These are phyloP conservation scores for Bradynema listronoti DNA, from an alignment of 1,140 invertebrate species.

Conservation along the genomic window DNA sequence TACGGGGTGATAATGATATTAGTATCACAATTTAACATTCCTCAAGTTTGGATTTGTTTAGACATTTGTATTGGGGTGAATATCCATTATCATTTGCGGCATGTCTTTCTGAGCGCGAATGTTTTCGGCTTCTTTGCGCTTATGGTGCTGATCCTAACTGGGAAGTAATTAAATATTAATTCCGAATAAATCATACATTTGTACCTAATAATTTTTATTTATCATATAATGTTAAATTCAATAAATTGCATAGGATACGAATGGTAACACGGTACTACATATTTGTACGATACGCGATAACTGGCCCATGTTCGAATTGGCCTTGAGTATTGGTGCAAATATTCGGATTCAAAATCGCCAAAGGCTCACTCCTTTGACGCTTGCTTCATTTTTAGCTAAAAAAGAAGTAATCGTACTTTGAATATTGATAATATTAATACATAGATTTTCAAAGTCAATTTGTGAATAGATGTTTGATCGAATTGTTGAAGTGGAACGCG, in stretches of 20 bases:
- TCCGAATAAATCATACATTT: too few relatives aligned
- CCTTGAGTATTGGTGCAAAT: conserved; percentile 79
- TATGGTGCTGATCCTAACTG: conserved; percentile 84
- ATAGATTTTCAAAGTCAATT: conserved; percentile 72
- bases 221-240: neutral
- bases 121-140: conserved; percentile 83
- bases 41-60: conserved; percentile 58
- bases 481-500: conserved; percentile 59
- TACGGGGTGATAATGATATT: conserved; percentile 66
- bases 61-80: conserved; percentile 95
- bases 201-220: too few relatives aligned
- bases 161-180: too few relatives aligned
- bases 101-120: conserved; percentile 89
- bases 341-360: conserved; percentile 76
- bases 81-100: conserved; percentile 91
- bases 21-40: conserved; percentile 2
- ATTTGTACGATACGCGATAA: conserved; percentile 95
- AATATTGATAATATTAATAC: conserved; percentile 73
- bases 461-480: conserved; percentile 84
- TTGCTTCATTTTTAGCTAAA: conserved; percentile 81
- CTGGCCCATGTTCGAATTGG: conserved; percentile 85
- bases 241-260: conserved; percentile 82
- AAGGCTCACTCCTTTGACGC: conserved; percentile 80
- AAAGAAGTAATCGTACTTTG: conserved; percentile 66
- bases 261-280: conserved; percentile 92